These are phyloP conservation scores for Carassius gibelio DNA, from an alignment of 2,113 vertebrate genomes.

Conservation along the genomic window DNA sequence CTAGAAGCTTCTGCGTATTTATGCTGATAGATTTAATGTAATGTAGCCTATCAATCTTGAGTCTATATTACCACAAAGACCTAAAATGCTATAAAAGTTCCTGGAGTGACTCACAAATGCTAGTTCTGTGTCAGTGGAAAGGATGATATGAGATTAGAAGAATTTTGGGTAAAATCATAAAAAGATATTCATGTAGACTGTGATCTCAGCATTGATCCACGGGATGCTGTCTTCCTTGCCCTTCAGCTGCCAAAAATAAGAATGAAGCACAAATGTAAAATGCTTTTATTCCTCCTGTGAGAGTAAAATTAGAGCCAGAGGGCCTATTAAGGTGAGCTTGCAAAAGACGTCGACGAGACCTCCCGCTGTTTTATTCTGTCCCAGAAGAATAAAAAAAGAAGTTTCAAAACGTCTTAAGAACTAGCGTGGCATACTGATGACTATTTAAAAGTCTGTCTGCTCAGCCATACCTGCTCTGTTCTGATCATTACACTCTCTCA, in stretches of 20 bases:
- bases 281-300: slow-evolving; percentile 13
- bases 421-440: slow-evolving; percentile 6
- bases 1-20: background rate
- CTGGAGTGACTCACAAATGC: background rate
- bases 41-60: background rate
- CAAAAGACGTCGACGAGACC: background rate
- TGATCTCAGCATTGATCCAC: slow-evolving; percentile 9
- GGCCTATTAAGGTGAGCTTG: slow-evolving; percentile 15
- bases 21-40: background rate
- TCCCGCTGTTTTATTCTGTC: slow-evolving; percentile 8
- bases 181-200: background rate
- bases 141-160: background rate
- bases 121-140: background rate
- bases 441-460: slow-evolving; percentile 18
- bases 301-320: slow-evolving; percentile 24
- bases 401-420: slow-evolving; percentile 11
- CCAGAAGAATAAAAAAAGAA: background rate
- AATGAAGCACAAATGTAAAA: background rate
- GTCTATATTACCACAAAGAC: background rate
- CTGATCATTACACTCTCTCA: slow-evolving; percentile 2
- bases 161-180: slow-evolving; percentile 1
- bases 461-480: slow-evolving; percentile 14
- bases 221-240: slow-evolving; percentile 8
- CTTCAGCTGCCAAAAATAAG: slow-evolving; percentile 23
- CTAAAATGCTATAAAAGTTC: background rate